Percentiles rank a stretch among this genome's conserved stretches.
Evolutionary conservation across 2,797 vertebrate species (phyloP).

Genomic region (Acipenser transmontanus): DNA sequence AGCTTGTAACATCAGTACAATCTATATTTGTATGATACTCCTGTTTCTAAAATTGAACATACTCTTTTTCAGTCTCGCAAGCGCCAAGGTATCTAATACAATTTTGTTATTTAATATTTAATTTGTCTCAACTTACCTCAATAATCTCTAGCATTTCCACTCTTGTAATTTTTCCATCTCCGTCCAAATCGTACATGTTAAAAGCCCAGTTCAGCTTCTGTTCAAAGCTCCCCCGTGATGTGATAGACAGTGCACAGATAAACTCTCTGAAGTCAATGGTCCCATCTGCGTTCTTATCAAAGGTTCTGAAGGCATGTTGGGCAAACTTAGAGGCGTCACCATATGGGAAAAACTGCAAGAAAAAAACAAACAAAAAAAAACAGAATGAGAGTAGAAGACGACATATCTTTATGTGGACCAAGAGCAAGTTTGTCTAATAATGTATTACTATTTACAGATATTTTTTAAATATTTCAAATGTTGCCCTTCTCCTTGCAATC

Average conservation of each 20-base stretch:
- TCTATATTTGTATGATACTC: too few species aligned
- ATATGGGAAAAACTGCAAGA: constrained; percentile 87
- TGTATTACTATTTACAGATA: too few species aligned
- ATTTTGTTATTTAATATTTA: too few species aligned
- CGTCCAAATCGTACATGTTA: constrained; percentile 98
- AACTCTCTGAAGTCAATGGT: constrained; percentile 99
- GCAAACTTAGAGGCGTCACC: constrained; percentile 97
- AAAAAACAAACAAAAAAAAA: constrained; percentile 15
- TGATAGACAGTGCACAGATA: constrained; percentile 97
- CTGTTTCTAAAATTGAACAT: too few species aligned
- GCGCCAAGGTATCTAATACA: too few species aligned
- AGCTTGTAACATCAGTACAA: too few species aligned
- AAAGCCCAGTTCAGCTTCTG: constrained; percentile 99
- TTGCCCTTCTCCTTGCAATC: too few species aligned
- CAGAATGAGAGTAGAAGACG: background rate
- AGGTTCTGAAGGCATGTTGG: constrained; percentile 96
- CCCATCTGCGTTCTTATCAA: constrained; percentile 94
- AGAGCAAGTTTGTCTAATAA: too few species aligned
- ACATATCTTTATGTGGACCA: background rate
- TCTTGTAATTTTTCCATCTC: constrained; percentile 96
- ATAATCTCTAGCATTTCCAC: constrained; percentile 99
- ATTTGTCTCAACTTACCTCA: constrained; percentile 66
- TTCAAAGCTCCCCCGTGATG: constrained; percentile 95
- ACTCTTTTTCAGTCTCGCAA: too few species aligned
- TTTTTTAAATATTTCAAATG: too few species aligned